Evolutionary conservation across 2,888 invertebrate species (phyloP), one percentile per base, ranked within the genome.

Genomic region (Exocentrus adspersus): DNA sequence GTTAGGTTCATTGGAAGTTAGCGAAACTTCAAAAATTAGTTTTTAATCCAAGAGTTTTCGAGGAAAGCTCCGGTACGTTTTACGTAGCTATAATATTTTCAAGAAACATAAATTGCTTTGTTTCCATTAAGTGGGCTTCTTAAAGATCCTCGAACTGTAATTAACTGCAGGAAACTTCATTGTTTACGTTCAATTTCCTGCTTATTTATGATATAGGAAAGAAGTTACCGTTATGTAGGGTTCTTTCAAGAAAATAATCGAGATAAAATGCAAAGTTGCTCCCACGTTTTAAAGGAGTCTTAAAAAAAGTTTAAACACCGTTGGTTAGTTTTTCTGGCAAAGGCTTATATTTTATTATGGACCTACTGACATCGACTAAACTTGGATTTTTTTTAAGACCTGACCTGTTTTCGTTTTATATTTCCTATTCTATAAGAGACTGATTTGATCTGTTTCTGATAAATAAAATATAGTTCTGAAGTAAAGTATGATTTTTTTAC

Each of bases 31-130:
- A 53, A 41, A 41, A 53, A 53, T 53, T 53, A 41, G n/a, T 53
- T 53, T 53, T 53, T 19, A 16, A 53, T 53, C 41, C 9, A 10
- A 41, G 7, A 57, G 53, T 60, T 63, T 59, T 41, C 43, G 41
- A 28, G 46, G 41, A 60, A 51, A 64, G 51, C 48, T 52, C 48
- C 56, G 51, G 60, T 52, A 60, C 52, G 46, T 60, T 60, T 60
- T 60, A 42, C n/a, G n/a, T 57, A 53, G 57, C 57, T 57, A 60
- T 60, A 64, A 64, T 60, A 64, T 64, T 64, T 64, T 57, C 45
- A 56, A 60, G 56, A 64, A 64, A 64, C 64, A 60, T 48, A 51
- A 37, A 54, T 60, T 60, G 56, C 64, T 60, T 64, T 60, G 64
- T 60, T 60, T 64, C 60, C 64, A 60, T 64, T 60, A 64, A 64